phyloP scores from a whole-genome alignment of 1,140 invertebrate species.

The Danaus plexippus region DNA sequence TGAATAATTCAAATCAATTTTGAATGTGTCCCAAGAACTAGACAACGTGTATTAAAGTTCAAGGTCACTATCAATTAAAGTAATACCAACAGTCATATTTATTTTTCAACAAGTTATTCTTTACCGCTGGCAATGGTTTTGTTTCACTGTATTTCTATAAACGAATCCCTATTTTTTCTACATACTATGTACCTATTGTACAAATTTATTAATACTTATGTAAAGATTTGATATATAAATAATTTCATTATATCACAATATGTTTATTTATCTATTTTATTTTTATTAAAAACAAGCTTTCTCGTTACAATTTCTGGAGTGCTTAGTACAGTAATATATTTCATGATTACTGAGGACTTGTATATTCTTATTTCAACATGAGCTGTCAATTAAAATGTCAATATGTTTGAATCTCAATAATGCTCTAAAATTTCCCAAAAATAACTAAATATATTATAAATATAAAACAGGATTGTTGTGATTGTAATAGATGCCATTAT shows the following conservation, averaged over 20 bases:
- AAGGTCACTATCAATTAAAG: too few species aligned
- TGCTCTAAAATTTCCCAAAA: constrained; percentile 17
- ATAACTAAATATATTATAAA: constrained; percentile 17
- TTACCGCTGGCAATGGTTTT: constrained; percentile 52
- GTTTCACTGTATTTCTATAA: constrained; percentile 69
- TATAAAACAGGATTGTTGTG: constrained; percentile 17
- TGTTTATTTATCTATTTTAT: constrained; percentile 22
- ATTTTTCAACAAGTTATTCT: neutral
- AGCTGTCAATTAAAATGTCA: constrained; percentile 67
- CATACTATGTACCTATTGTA: constrained; percentile 66
- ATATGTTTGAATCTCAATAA: constrained; percentile 39
- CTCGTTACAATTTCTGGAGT: constrained; percentile 21
- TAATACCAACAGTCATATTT: too few species aligned
- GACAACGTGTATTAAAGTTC: too few species aligned
- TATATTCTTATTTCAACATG: constrained; percentile 36
- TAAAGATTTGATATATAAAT: constrained; percentile 63
- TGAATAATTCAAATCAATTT: too few species aligned
- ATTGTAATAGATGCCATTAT: neutral
- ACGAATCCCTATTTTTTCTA: constrained; percentile 72
- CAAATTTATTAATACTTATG: constrained; percentile 64
- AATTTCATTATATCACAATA: constrained; percentile 35
- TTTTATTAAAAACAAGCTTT: constrained; percentile 13
- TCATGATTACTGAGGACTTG: constrained; percentile 6
- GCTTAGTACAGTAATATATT: constrained; percentile 27
- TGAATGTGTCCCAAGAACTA: too few species aligned